Conservation (phyloP, 37 sponge, comb jelly and placozoan species). For the Ianthella basta region DNA sequence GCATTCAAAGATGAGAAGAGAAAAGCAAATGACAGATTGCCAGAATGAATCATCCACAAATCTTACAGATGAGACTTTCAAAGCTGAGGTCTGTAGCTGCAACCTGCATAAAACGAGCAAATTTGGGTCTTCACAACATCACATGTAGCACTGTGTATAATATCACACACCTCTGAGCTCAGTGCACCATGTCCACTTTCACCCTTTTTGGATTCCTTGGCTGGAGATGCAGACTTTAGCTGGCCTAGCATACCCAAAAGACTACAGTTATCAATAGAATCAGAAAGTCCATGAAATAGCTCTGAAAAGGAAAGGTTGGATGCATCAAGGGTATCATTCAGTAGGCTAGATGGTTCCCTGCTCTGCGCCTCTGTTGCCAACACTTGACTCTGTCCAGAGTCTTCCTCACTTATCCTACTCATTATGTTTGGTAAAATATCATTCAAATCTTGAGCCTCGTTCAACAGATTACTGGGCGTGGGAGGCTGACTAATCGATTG, state of each 20-base stretch:
- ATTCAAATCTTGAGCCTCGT: background rate
- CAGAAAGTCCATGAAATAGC: background rate
- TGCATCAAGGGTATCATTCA: slow-evolving; percentile 3
- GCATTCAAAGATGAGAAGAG: background rate
- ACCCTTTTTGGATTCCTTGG: slow-evolving; percentile 10
- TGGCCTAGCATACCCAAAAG: slow-evolving; percentile 26
- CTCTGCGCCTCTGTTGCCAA: background rate
- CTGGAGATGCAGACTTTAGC: slow-evolving; percentile 25
- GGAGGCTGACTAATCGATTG: background rate
- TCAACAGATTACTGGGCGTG: background rate
- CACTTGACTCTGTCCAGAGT: background rate
- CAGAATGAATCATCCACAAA: too few relatives aligned
- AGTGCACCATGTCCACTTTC: background rate
- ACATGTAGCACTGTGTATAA: background rate
- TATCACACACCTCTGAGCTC: background rate
- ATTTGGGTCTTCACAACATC: background rate
- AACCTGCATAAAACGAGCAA: background rate
- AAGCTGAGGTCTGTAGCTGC: slow-evolving; percentile 17
- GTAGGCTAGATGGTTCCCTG: background rate
- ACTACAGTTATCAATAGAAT: slow-evolving; percentile 13
- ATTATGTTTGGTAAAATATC: background rate
- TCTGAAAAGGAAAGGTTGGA: slow-evolving; percentile 11
- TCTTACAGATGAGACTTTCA: slow-evolving; percentile 27
- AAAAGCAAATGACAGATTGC: too few relatives aligned
- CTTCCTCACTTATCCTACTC: too few relatives aligned